Conservation (phyloP, 2,888 invertebrate species). For the Homarus gammarus region DNA sequence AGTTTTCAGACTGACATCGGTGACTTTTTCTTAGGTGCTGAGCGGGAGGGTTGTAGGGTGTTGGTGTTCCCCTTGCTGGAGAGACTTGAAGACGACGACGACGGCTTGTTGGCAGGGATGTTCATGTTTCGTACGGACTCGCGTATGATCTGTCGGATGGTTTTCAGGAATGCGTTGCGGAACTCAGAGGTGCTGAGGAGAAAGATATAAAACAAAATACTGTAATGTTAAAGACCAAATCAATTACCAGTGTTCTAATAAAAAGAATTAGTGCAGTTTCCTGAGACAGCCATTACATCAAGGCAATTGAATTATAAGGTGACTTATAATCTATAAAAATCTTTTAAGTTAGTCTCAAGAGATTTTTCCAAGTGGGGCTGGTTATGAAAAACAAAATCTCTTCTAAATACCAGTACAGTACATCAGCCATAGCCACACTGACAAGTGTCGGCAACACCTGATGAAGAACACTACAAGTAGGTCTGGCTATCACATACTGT, state of each 20-base stretch:
- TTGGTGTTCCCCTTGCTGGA: conserved; percentile 66
- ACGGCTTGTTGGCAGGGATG: conserved; percentile 84
- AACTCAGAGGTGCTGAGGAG: conserved; percentile 92
- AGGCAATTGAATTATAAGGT: too few relatives aligned
- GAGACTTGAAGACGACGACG: conserved; percentile 62
- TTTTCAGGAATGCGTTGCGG: conserved; percentile 97
- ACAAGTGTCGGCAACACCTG: too few relatives aligned
- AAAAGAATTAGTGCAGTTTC: background rate
- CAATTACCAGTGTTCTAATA: background rate
- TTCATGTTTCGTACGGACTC: conserved; percentile 98
- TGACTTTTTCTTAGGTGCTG: conserved; percentile 67
- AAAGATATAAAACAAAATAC: background rate
- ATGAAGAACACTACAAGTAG: too few relatives aligned
- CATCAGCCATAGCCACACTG: too few relatives aligned
- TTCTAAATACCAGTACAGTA: too few relatives aligned
- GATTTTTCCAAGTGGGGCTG: too few relatives aligned
- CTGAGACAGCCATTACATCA: background rate
- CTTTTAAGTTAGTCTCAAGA: too few relatives aligned
- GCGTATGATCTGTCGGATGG: conserved; percentile 96
- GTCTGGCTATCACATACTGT: too few relatives aligned
- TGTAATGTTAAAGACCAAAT: too few relatives aligned
- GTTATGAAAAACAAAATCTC: too few relatives aligned
- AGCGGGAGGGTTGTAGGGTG: conserved; percentile 72
- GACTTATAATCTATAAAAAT: too few relatives aligned
- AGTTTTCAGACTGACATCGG: conserved; percentile 54